phyloP scores from a whole-genome alignment of 2,797 vertebrate species.

The Premnoplex brunnescens region DNA sequence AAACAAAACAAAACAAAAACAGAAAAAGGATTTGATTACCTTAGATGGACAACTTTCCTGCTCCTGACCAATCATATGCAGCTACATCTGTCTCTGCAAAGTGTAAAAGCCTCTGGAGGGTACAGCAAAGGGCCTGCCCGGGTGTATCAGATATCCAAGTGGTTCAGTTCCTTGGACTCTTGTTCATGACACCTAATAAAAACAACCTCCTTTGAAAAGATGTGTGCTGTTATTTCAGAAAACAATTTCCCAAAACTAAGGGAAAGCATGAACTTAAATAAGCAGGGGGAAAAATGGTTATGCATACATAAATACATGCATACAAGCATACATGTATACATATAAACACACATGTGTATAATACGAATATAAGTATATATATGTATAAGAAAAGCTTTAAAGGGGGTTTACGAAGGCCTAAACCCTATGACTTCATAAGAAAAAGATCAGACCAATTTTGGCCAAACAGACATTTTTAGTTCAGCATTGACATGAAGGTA shows the following conservation, averaged over 20 bases:
- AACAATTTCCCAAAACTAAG: not conserved
- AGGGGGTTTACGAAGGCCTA: not conserved
- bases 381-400: not conserved
- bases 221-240: not conserved
- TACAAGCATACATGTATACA: too few species aligned
- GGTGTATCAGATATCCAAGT: not conserved
- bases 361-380: not conserved
- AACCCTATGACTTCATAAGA: not conserved
- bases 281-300: not conserved
- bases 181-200: not conserved
- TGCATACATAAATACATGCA: too few species aligned
- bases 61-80: not conserved
- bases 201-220: not conserved
- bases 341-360: not conserved
- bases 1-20: not conserved
- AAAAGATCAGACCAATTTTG: not conserved
- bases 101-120: not conserved
- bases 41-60: not conserved
- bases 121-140: fast-evolving
- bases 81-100: not conserved
- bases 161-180: not conserved
- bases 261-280: not conserved
- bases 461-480: conserved; percentile 14
- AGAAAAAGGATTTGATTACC: not conserved
- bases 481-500: not conserved